Base-by-base conservation (phyloP, 2,797 vertebrate genomes). In the Setipinna tenuifilis region DNA sequence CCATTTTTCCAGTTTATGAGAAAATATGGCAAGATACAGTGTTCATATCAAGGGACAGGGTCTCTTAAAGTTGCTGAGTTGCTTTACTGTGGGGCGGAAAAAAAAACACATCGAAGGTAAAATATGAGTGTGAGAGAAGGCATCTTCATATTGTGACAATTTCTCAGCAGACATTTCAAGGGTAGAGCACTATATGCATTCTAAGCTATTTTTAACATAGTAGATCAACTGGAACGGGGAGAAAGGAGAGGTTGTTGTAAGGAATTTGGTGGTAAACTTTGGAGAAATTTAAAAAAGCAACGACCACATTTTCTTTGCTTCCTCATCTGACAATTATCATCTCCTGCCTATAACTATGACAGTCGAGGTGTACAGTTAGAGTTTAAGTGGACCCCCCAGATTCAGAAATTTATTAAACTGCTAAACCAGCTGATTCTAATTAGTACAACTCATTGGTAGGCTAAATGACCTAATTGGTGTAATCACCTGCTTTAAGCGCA, bases 1-100 rank as follows among this genome's bases (percentile, higher is more conserved):
- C 84, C 84, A 83, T 89, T 87, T 87, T 87, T 86, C 84, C 83
- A 86, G 84, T 87, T 86, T 86, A 86, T 87, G 88, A 87, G 85
- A 87, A 89, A 87, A 87, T 84, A 86, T 84, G 78, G 81, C 84
- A 84, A 85, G 81, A 89, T 71, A 83, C 83, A 83, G 84, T 84
- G 83, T 85, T 86, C 85, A 87, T 84, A 85, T 86, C 83, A 86
- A 58, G 85, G 87, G 82, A 84, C 65, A 10, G 44, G 65, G 50
- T 46, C 48, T 71, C 25, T 75, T 75, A 84, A 88, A 86, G 65
- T 3, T 88, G 85, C 83, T 86, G 87, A 88, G 84, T 83, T 46
- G 83, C 87, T 41, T 78, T 78, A 78, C 71, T 78, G 35, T 78
- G 41, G 71, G 71, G 16, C 10, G 41, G 82, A 57, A 82, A 83